Base-by-base conservation (phyloP, 2,113 vertebrate species). In the Dicentrarchus labrax region DNA sequence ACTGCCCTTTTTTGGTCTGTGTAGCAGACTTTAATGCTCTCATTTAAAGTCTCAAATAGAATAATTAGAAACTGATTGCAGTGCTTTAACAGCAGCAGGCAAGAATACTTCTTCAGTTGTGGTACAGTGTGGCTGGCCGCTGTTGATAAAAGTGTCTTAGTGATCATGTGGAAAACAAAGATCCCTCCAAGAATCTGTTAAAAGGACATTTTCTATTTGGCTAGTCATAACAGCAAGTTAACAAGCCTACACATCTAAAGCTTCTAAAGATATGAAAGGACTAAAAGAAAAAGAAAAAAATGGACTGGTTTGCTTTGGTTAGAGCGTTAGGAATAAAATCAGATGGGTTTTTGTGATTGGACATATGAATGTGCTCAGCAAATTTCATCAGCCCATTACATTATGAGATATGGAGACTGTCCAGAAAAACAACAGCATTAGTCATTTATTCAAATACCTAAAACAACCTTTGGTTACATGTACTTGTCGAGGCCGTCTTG, bases 161-260 rank as follows among this genome's bases (percentile, higher is more conserved):
- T 68, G 64, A 71, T 74, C 13, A n/a, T 83, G 62, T 72, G 75
- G 43, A 71, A 87, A 76, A 71, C 50, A 74, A 87, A 76, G 19
- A 22, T 45, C 43, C 17, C 53, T 67, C 22, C 50, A 79, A 66
- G 50, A 56, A 80, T 65, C 51, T 39, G 38, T 39, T 62, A 69
- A 66, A 77, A 69, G 39, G 38, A 45, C 16, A 48, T 74, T 78
- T 72, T 82, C 24, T 67, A 41, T 74, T 73, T 80, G 22, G 17
- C 38, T 36, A 50, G 21, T 64, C 61, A 53, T 73, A 54, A 76
- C 50, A 60, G 66, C 36, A 73, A 78, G 22, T 62, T 57, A 78
- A 82, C 48, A 82, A 75, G 17, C 65, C 22, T 12, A 4, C 45
- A 36, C n/a, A 75, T 76, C 19, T 19, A 15, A 75, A 47, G 51